phyloP scores from a whole-genome alignment of 2,797 vertebrate genomes.

The Tapera naevia region DNA sequence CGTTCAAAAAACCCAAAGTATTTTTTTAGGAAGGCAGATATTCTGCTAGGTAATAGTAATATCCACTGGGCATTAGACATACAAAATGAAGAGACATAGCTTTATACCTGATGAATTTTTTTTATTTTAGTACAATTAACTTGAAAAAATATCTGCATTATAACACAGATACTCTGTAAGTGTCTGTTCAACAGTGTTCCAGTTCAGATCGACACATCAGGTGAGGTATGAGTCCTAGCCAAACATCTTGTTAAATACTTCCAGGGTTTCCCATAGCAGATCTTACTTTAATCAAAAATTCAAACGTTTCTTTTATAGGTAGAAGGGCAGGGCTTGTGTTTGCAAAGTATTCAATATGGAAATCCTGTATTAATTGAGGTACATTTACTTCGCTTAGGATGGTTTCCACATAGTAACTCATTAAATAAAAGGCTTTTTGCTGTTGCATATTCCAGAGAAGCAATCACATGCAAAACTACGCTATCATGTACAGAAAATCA shows the following conservation, averaged over 20 bases:
- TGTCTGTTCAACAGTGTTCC: not conserved
- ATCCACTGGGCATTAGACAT: not conserved
- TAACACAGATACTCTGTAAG: not conserved
- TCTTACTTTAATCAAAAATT: conserved; percentile 70
- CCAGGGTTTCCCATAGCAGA: conserved; percentile 66
- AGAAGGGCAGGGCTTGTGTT: conserved; percentile 69
- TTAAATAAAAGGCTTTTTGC: conserved; percentile 32
- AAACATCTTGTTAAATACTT: conserved; percentile 61
- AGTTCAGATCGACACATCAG: not conserved
- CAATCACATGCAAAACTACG: not conserved
- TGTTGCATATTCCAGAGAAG: not conserved
- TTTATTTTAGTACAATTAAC: not conserved
- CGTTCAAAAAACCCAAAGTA: fast-evolving
- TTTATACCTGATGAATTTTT: not conserved
- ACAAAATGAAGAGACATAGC: not conserved
- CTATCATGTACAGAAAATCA: not conserved
- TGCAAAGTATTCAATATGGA: conserved; percentile 58
- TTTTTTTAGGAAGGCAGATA: not conserved
- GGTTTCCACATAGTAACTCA: conserved; percentile 20
- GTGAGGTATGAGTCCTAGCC: not conserved
- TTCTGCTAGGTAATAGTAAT: not conserved
- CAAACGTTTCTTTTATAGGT: conserved; percentile 53
- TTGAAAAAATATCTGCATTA: not conserved
- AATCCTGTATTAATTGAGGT: conserved; percentile 67
- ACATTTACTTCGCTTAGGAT: conserved; percentile 22